Percentiles rank a stretch among this genome's conserved stretches.
Evolutionary conservation across 2,888 invertebrate species (phyloP).

Genomic region (Lycocerus yunnanus): DNA sequence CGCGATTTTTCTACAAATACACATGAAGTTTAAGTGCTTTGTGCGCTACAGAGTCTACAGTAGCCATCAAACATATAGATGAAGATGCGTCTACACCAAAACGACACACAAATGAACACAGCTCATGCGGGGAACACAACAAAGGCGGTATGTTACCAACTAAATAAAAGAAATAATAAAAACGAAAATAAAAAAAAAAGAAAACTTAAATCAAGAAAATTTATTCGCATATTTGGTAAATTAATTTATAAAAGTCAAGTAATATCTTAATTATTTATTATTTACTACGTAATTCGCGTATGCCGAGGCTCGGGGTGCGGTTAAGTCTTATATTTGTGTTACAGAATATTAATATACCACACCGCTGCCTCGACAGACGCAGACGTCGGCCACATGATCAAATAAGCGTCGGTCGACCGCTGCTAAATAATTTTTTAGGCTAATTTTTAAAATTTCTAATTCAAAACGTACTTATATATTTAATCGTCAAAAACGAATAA

Average conservation of each 20-base stretch:
- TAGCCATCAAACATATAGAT: slow-evolving; percentile 51
- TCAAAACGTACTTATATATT: slow-evolving; percentile 57
- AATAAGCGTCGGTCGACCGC: slow-evolving; percentile 28
- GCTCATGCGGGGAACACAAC: slow-evolving; percentile 49
- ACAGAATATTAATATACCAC: slow-evolving; percentile 28
- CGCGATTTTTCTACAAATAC: slow-evolving; percentile 47
- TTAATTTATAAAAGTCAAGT: slow-evolving; percentile 54
- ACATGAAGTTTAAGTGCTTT: slow-evolving; percentile 45
- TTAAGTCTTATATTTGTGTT: slow-evolving; percentile 46
- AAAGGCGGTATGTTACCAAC: slow-evolving; percentile 41
- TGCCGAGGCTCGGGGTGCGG: slow-evolving; percentile 43
- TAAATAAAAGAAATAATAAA: slow-evolving; percentile 41
- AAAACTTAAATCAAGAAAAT: slow-evolving; percentile 56
- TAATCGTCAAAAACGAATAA: slow-evolving; percentile 55
- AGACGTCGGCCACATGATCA: slow-evolving; percentile 23
- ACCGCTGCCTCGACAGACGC: slow-evolving; percentile 16
- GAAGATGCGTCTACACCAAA: slow-evolving; percentile 28
- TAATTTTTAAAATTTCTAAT: slow-evolving; percentile 56
- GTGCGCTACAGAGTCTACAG: slow-evolving; percentile 51
- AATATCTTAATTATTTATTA: slow-evolving; percentile 44
- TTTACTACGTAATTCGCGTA: slow-evolving; percentile 48
- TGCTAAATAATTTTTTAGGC: slow-evolving; percentile 48
- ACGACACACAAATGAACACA: slow-evolving; percentile 35
- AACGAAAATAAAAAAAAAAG: slow-evolving; percentile 44
- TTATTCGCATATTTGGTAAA: slow-evolving; percentile 61